phyloP scores from a whole-genome alignment of 1,140 invertebrate genomes.

The Piezodorus guildinii region DNA sequence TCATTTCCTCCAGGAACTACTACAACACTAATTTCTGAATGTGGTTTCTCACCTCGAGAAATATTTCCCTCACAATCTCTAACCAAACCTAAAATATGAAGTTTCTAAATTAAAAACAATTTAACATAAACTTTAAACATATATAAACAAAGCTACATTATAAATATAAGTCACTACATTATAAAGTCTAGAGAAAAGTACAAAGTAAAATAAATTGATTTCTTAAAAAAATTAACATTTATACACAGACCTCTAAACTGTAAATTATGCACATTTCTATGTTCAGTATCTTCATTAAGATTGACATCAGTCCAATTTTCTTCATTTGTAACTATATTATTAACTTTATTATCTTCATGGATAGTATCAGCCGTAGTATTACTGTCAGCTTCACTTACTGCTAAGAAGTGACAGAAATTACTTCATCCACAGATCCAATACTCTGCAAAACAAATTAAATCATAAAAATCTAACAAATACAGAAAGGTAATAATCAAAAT shows the following conservation, averaged over 20 bases:
- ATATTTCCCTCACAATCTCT: constrained; percentile 41
- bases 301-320: constrained; percentile 88
- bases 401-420: constrained; percentile 28
- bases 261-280: constrained; percentile 45
- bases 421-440: constrained; percentile 27
- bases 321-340: constrained; percentile 45
- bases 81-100: constrained; percentile 32
- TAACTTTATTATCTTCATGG: constrained; percentile 28
- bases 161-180: neutral
- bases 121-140: neutral
- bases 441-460: constrained; percentile 18
- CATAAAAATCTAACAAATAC: neutral
- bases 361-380: constrained; percentile 29
- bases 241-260: constrained; percentile 36
- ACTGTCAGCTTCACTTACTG: constrained; percentile 30
- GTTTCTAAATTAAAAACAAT: neutral
- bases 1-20: constrained; percentile 35
- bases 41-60: constrained; percentile 55
- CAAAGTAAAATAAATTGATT: neutral
- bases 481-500: no score
- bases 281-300: constrained; percentile 61
- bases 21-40: constrained; percentile 60
- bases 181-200: neutral
- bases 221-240: neutral
- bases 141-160: neutral